Evolutionary conservation across 2,888 invertebrate species (phyloP).

Genomic region (Chalcis sispes): DNA sequence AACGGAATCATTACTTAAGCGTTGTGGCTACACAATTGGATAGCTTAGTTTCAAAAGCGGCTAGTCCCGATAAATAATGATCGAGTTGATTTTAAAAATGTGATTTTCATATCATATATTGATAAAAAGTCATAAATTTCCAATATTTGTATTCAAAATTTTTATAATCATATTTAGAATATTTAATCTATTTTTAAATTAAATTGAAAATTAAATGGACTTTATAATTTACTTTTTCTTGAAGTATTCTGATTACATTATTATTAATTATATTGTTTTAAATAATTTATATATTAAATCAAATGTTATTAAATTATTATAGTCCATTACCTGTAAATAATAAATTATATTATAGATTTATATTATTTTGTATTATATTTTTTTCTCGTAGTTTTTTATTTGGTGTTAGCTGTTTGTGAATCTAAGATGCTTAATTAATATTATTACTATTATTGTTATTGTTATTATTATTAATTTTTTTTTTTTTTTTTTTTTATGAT

Average conservation of each 20-base stretch:
- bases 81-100: neutral
- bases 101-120: no score
- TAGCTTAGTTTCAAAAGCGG: constrained; percentile 32
- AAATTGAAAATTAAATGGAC: neutral
- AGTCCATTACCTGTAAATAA: no score
- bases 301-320: no score
- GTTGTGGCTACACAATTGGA: constrained; percentile 29
- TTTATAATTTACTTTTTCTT: neutral
- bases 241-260: neutral
- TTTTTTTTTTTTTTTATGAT: no score
- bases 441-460: constrained; percentile 15
- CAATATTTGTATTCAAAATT: no score
- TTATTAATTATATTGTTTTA: neutral
- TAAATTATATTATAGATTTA: no score
- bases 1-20: constrained; percentile 32
- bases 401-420: constrained; percentile 5
- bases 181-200: neutral
- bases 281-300: no score
- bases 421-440: constrained; percentile 19
- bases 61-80: neutral
- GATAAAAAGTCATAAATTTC: no score
- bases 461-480: constrained; percentile 16
- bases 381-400: no score
- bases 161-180: neutral
- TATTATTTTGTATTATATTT: no score